A percentile compares a stretch with the other conserved stretches of the same genome.
Evolutionary conservation across 2,113 vertebrate species (phyloP).

Genomic region (Leptosomus discolor): DNA sequence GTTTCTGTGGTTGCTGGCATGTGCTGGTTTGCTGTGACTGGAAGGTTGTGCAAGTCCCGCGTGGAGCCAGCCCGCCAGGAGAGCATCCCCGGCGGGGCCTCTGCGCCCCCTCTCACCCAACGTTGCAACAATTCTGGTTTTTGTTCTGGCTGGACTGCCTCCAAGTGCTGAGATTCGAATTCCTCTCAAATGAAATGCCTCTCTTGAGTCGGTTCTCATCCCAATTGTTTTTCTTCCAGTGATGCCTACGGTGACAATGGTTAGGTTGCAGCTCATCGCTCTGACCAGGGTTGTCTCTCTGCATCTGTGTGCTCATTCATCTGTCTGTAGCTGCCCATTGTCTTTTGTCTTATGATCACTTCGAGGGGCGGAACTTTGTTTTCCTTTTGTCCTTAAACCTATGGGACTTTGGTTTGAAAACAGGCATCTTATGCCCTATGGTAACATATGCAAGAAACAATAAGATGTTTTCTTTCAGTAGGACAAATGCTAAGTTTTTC

Average conservation of each 20-base stretch:
- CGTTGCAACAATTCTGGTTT: not conserved
- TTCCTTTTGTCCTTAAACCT: conserved; percentile 13
- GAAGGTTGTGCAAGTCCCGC: not conserved
- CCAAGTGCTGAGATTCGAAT: conserved; percentile 26
- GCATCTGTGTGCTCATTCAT: not conserved
- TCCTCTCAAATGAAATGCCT: conserved; percentile 21
- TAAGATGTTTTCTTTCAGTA: not conserved
- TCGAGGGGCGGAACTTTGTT: not conserved
- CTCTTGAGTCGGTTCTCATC: not conserved
- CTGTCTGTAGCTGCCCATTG: not conserved
- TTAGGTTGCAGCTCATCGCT: not conserved
- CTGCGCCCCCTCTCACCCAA: not conserved
- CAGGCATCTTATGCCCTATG: not conserved
- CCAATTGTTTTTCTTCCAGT: not conserved
- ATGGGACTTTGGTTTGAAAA: not conserved
- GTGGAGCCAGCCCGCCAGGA: not conserved
- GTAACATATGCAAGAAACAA: conserved; percentile 11
- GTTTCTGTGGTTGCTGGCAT: conserved; percentile 25
- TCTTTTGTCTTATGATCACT: not conserved
- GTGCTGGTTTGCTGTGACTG: not conserved
- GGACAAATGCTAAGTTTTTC: not conserved
- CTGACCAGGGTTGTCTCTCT: not conserved
- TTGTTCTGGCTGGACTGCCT: conserved; percentile 6
- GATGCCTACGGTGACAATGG: not conserved
- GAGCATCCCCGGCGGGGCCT: rapidly evolving